Conservation (phyloP, 2,888 invertebrate species). For the Oasisia sp. region DNA sequence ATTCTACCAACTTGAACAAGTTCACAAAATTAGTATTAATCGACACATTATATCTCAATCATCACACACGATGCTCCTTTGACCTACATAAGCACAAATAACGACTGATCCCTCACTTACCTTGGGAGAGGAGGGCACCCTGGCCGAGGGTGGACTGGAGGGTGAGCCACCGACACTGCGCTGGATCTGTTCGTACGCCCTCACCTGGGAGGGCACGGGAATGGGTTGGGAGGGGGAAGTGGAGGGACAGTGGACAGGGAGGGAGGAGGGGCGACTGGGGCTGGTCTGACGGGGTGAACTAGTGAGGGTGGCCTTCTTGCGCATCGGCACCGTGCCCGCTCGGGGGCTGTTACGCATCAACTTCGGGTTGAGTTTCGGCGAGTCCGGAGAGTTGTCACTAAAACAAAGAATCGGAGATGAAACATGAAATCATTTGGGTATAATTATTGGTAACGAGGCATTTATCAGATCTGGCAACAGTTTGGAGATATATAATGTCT, state of each 20-base stretch:
- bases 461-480: too few relatives aligned
- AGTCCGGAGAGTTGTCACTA: constrained; percentile 26
- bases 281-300: constrained; percentile 28
- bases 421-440: background rate
- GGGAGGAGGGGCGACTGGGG: constrained; percentile 45
- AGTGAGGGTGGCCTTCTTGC: background rate
- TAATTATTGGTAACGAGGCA: background rate
- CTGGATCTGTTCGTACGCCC: constrained; percentile 68
- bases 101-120: constrained; percentile 14
- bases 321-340: background rate
- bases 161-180: constrained; percentile 44
- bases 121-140: constrained; percentile 23
- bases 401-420: background rate
- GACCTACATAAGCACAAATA: background rate
- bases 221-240: constrained; percentile 62
- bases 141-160: constrained; percentile 17
- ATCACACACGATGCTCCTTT: constrained; percentile 29
- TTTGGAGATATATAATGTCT: too few relatives aligned
- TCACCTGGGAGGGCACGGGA: constrained; percentile 78
- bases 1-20: too few relatives aligned
- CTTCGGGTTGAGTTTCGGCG: constrained; percentile 24
- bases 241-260: constrained; percentile 44
- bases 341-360: background rate
- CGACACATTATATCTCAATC: constrained; percentile 38
- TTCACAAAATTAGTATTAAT: too few relatives aligned